Evolutionary conservation across 2,888 invertebrate species (phyloP).

Genomic region (Aphidius colemani): DNA sequence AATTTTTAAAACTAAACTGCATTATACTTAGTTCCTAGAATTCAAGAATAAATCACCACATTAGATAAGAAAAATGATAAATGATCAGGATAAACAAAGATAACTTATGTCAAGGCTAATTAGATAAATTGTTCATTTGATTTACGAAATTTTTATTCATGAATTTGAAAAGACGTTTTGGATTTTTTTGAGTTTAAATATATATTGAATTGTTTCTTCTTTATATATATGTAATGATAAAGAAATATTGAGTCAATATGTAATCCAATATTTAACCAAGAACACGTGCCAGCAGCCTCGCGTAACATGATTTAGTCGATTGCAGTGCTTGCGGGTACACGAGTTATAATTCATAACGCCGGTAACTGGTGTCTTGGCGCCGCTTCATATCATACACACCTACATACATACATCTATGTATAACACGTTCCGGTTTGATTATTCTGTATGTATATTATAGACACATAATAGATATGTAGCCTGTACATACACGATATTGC

Average conservation of each 20-base stretch:
- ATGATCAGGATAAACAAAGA: no score
- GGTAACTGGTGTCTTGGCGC: conserved; percentile 33
- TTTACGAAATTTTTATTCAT: background rate
- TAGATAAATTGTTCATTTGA: no score
- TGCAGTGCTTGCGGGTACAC: conserved; percentile 33
- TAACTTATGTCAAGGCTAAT: no score
- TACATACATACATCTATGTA: conserved; percentile 32
- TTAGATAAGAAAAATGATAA: no score
- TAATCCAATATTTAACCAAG: conserved; percentile 39
- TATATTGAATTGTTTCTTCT: background rate
- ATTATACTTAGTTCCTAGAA: no score
- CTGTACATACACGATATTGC: background rate
- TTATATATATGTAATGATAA: background rate
- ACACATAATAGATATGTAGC: background rate
- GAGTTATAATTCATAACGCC: conserved; percentile 35
- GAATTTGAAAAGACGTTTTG: background rate
- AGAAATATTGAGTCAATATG: conserved; percentile 20
- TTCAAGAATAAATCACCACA: no score
- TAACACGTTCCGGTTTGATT: conserved; percentile 15
- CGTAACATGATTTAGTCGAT: conserved; percentile 47
- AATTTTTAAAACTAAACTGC: no score
- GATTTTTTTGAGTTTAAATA: background rate
- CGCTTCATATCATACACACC: conserved; percentile 30
- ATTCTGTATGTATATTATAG: background rate
- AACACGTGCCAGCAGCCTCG: conserved; percentile 44